Base-by-base conservation (phyloP, 2,888 invertebrate species). In the Carpatolechia fugitivella region DNA sequence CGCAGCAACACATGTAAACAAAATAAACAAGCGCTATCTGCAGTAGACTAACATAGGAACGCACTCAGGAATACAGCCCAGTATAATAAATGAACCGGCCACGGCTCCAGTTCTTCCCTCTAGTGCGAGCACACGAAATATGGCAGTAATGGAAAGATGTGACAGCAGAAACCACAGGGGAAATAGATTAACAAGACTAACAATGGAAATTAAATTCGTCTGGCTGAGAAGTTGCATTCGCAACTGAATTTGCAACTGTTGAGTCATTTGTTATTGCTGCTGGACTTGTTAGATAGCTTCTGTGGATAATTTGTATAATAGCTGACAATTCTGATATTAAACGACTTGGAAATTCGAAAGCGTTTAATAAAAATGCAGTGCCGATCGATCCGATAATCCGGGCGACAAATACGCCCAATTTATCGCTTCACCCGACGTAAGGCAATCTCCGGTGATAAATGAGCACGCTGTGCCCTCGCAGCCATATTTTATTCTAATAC, bases 31-130 rank as follows among this genome's bases (percentile, higher is more conserved):
- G 58, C 55, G 57, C 55, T 62, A 67, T 68, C 68, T 60, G 64
- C 58, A 60, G 58, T 66, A 77, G 77, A 70, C 72, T 66, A 72
- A 88, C 87, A 89, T 73, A 79, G 82, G 75, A 87, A 84, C 78
- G 83, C 88, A 88, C 88, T 88, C 83, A 82, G 80, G 65, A 65
- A 72, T 67, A 60, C 72, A 75, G 65, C 74, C 77, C 74, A 80
- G 78, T 79, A 84, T 89, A 86, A 88, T 84, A 88, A 85, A 89
- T 87, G 80, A 72, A 74, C 74, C 58, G 62, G 68, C 70, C 69
- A 72, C 66, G 68, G 73, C 68, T 73, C 74, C 74, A 76, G 77
- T 76, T 80, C 78, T 76, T 82, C 80, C 75, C 75, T 80, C 76
- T 78, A 71, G 70, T 66, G 65, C 64, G 66, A 62, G 65, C 41